Evolutionary conservation across 2,797 vertebrate species (phyloP).

Genomic region (Melanogrammus aeglefinus): DNA sequence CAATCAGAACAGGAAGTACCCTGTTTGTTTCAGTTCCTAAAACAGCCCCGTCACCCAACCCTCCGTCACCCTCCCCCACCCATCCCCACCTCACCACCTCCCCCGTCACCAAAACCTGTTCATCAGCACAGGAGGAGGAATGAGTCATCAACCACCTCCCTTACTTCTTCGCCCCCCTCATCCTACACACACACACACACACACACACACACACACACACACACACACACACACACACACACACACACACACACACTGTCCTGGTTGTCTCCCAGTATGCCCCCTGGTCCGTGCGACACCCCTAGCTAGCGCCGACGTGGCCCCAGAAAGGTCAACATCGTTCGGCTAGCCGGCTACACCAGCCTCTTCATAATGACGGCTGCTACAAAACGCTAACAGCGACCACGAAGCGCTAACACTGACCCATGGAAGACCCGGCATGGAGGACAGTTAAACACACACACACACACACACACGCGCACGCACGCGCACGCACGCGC

Average conservation of each 20-base stretch:
- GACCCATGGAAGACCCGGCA: too few species aligned
- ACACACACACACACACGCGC: too few species aligned
- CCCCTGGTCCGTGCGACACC: constrained; percentile 52
- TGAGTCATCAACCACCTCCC: constrained; percentile 28
- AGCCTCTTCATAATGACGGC: constrained; percentile 62
- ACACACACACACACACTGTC: constrained; percentile 42
- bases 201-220: too few species aligned
- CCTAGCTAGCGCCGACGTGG: constrained; percentile 66
- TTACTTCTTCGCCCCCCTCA: background rate
- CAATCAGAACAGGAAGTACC: constrained; percentile 39
- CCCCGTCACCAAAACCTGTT: too few species aligned
- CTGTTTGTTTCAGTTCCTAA: constrained; percentile 37
- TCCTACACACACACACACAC: background rate
- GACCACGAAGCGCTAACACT: too few species aligned
- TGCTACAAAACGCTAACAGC: too few species aligned
- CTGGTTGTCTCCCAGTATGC: constrained; percentile 51
- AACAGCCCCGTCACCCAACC: constrained; percentile 49
- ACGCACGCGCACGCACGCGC: too few species aligned
- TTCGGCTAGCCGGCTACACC: constrained; percentile 64
- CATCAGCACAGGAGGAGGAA: constrained; percentile 2
- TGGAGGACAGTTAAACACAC: too few species aligned
- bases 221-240: too few species aligned
- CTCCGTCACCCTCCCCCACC: too few species aligned
- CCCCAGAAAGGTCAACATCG: constrained; percentile 63
- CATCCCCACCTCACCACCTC: too few species aligned